A percentile compares a stretch with the other conserved stretches of the same genome.
Conservation (phyloP, 2,888 invertebrate species). For the Lasius fuliginosus region DNA sequence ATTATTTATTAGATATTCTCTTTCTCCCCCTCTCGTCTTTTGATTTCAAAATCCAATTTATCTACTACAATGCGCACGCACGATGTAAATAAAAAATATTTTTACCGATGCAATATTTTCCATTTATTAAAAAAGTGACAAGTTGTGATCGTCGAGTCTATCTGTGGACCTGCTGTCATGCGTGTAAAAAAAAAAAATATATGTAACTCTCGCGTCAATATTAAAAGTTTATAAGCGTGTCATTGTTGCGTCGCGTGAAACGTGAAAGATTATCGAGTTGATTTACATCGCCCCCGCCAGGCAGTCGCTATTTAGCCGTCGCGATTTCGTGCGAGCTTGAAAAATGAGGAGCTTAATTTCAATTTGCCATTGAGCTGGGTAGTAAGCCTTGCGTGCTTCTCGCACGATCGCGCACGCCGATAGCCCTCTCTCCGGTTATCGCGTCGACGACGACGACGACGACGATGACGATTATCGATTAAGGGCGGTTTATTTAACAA, state of each 20-base stretch:
- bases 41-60: neutral
- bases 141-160: conserved; percentile 2
- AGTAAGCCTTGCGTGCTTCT: conserved; percentile 67
- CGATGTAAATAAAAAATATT: neutral
- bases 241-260: conserved; percentile 44
- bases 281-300: conserved; percentile 27
- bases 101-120: too few species aligned
- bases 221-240: conserved; percentile 33
- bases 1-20: neutral
- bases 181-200: neutral
- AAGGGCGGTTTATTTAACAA: conserved; percentile 16
- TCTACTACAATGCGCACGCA: neutral
- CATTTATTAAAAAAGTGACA: conserved; percentile 9
- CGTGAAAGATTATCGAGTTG: conserved; percentile 53
- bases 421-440: conserved; percentile 63
- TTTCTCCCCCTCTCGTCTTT: neutral
- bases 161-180: neutral
- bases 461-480: conserved; percentile 62
- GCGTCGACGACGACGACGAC: conserved; percentile 55
- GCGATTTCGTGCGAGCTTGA: conserved; percentile 63
- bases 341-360: conserved; percentile 73
- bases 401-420: conserved; percentile 65
- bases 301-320: conserved; percentile 35
- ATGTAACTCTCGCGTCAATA: neutral
- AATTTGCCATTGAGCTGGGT: conserved; percentile 69